phyloP scores from a whole-genome alignment of 2,797 vertebrate species.

The Sebastes hopkinsi region DNA sequence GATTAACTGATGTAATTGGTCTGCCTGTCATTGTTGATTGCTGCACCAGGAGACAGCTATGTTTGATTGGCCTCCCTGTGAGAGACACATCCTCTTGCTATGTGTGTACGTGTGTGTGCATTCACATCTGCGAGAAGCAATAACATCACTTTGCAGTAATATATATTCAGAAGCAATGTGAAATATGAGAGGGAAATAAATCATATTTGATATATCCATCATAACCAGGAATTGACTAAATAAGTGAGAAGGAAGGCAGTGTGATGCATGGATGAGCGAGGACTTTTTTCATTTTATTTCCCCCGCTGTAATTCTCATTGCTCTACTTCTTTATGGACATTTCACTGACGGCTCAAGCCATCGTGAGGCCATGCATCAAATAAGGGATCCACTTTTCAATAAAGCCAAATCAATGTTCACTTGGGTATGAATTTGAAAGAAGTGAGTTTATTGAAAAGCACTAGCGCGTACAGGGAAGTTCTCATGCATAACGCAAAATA shows the following conservation, averaged over 20 bases:
- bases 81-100: conserved; percentile 23
- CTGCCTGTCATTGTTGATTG: conserved; percentile 63
- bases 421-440: conserved; percentile 54
- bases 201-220: conserved; percentile 64
- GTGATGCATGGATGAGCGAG: conserved; percentile 32
- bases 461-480: conserved; percentile 17
- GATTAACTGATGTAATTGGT: conserved; percentile 63
- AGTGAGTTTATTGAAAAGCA: conserved; percentile 54
- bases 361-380: conserved; percentile 62
- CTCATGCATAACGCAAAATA: conserved; percentile 17
- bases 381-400: conserved; percentile 61
- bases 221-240: conserved; percentile 48
- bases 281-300: conserved; percentile 35
- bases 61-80: conserved; percentile 45
- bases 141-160: conserved; percentile 43
- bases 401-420: conserved; percentile 65
- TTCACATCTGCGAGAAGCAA: conserved; percentile 25
- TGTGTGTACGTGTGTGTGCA: background rate
- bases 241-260: conserved; percentile 41
- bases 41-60: conserved; percentile 32
- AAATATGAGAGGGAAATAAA: conserved; percentile 52
- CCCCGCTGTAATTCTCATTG: conserved; percentile 53
- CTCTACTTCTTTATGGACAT: conserved; percentile 55
- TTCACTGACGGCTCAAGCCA: conserved; percentile 49
- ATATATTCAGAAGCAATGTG: conserved; percentile 59